Conservation (phyloP, 1,140 invertebrate species). For the Lutraria rhynchaena region DNA sequence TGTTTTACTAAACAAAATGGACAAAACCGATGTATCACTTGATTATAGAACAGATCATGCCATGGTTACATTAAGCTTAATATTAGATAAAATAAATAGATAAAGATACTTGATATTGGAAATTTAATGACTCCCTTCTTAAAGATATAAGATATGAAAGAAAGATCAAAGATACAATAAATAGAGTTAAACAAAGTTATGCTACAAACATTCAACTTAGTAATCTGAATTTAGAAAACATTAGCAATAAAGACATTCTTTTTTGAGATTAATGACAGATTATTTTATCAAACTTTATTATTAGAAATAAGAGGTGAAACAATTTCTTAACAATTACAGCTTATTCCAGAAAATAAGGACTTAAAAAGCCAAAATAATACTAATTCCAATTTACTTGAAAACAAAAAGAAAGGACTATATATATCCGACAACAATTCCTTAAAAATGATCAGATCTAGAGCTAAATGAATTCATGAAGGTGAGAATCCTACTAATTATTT, state of each 20-base stretch:
- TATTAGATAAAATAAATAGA: conserved; percentile 24
- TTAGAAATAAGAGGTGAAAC: conserved; percentile 42
- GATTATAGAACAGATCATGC: conserved; percentile 44
- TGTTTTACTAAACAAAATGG: not conserved
- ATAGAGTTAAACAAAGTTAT: not conserved
- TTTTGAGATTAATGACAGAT: not conserved
- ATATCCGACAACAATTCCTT: too few species aligned
- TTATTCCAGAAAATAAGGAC: not conserved
- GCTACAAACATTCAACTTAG: not conserved
- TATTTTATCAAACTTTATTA: conserved; percentile 45
- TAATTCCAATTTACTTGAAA: too few species aligned
- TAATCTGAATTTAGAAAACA: not conserved
- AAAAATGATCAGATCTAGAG: too few species aligned
- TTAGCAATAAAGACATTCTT: not conserved
- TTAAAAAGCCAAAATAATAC: not conserved
- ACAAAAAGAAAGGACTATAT: too few species aligned
- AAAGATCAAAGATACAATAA: conserved; percentile 8
- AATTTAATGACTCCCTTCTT: conserved; percentile 23
- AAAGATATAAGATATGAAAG: conserved; percentile 5
- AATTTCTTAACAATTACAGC: conserved; percentile 42
- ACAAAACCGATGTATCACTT: not conserved
- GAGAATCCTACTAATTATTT: conserved; percentile 25
- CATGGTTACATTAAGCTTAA: not conserved
- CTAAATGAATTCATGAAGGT: too few species aligned
- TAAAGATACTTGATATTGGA: conserved; percentile 30